Evolutionary conservation across 2,888 invertebrate species (phyloP).

Genomic region (Diplolepis rosae): DNA sequence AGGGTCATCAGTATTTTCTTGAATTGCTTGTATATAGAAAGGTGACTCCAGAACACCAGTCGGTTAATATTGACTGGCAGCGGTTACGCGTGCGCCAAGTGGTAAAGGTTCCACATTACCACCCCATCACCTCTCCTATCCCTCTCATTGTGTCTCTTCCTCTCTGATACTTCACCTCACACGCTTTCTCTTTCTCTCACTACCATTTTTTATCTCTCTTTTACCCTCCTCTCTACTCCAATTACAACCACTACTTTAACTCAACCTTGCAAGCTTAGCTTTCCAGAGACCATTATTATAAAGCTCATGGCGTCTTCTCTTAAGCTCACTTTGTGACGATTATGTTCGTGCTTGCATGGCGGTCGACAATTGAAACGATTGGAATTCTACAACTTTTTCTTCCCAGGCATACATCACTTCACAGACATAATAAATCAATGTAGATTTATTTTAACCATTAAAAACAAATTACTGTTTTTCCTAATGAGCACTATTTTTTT

Average conservation of each 20-base stretch:
- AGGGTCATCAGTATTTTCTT: constrained; percentile 1
- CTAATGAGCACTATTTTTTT: too few relatives aligned
- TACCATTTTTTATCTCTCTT: constrained; percentile 8
- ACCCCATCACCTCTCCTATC: constrained; percentile 17
- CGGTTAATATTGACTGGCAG: constrained; percentile 70
- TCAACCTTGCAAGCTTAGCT: constrained; percentile 36
- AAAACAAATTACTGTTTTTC: too few relatives aligned
- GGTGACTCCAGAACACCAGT: constrained; percentile 50
- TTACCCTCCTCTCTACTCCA: not conserved
- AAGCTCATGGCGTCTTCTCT: constrained; percentile 39
- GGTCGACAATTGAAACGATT: constrained; percentile 42
- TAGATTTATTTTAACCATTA: too few relatives aligned
- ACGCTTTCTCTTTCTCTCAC: not conserved
- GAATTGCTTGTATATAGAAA: constrained; percentile 8
- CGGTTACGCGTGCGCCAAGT: constrained; percentile 70
- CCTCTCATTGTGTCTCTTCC: not conserved
- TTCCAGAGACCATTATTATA: constrained; percentile 37
- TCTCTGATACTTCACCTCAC: not conserved
- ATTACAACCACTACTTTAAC: constrained; percentile 24
- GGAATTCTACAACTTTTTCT: constrained; percentile 43
- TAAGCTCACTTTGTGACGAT: constrained; percentile 41
- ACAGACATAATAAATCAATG: constrained; percentile 5
- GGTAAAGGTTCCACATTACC: constrained; percentile 36
- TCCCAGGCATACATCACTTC: constrained; percentile 18
- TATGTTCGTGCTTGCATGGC: constrained; percentile 47